Evolutionary conservation across 2,113 vertebrate genomes (phyloP).

Genomic region (Brachionichthys hirsutus): DNA sequence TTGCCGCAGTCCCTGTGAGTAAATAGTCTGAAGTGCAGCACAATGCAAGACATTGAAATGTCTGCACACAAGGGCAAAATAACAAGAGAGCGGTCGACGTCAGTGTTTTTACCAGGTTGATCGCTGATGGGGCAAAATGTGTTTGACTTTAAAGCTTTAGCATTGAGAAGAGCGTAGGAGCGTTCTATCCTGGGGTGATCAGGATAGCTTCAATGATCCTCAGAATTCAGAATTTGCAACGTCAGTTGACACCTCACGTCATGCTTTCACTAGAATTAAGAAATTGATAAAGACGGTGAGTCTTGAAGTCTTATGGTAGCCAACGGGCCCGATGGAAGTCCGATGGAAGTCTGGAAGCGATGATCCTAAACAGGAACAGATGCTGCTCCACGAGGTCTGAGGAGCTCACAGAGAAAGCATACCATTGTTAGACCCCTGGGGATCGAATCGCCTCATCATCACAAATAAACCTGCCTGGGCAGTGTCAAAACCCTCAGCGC

Average conservation of each 20-base stretch:
- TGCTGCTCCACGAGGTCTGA: slow-evolving; percentile 37
- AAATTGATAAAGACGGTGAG: slow-evolving; percentile 1
- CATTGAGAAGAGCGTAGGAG: slow-evolving; percentile 3
- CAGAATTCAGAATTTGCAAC: neutral
- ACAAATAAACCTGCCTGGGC: slow-evolving; percentile 43
- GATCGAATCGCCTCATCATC: slow-evolving; percentile 55
- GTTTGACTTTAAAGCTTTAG: slow-evolving; percentile 25
- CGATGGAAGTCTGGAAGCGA: slow-evolving; percentile 27
- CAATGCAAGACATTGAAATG: slow-evolving; percentile 29
- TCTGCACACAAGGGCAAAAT: slow-evolving; percentile 15
- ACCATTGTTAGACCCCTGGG: slow-evolving; percentile 78
- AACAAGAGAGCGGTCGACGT: slow-evolving; percentile 19
- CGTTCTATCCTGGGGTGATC: neutral
- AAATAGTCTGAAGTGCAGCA: slow-evolving; percentile 24
- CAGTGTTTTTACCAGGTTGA: slow-evolving; percentile 20
- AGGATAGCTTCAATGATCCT: slow-evolving; percentile 7
- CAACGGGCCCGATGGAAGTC: neutral
- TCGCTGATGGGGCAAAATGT: slow-evolving; percentile 15
- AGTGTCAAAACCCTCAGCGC: slow-evolving; percentile 46
- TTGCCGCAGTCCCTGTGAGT: slow-evolving; percentile 4
- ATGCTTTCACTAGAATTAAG: neutral
- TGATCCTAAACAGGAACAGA: slow-evolving; percentile 64
- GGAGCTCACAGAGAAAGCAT: slow-evolving; percentile 65
- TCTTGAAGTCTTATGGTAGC: slow-evolving; percentile 6
- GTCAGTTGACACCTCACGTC: neutral